Evolutionary conservation across 2,113 vertebrate genomes (phyloP), one percentile per base, ranked within the genome.

Genomic region (Anthoscopus minutus): DNA sequence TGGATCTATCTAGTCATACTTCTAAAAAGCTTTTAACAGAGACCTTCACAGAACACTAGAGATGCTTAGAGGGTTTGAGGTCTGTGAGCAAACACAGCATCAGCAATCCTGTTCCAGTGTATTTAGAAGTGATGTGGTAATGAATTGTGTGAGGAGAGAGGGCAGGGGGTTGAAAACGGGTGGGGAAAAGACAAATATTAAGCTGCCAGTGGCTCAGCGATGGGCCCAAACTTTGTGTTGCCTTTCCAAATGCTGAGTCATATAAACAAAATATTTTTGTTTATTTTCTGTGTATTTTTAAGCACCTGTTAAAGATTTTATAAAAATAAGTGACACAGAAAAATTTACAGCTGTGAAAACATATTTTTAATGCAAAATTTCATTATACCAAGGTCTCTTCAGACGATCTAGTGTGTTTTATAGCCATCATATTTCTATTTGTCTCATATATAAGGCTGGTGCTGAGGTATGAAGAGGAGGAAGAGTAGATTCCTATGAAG

Each of bases 21-120:
- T 89, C 65, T 15, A 74, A 86, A 93, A 92, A 73, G 19, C 53
- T 86, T 96, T 91, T 90, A 86, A 78, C 48, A 50, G 31, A 91
- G 54, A 56, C 37, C 22, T 89, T 82, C 60, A 60, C 42, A 78
- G 81, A 88, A 56, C 38, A 70, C 51, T 40, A 51, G 54, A 89
- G 17, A 88, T 70, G 64, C 71, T 80, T 64, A 56, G 42, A 62
- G 64, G 57, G 14, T 47, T 50, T 48, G 74, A 91, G 74, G 33
- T 81, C 79, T 90, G 51, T 74, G 69, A 90, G 44, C 42, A 94
- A 93, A 88, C 35, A 86, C 13, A 92, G 62, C 58, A 88, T n/a
- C 42, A 56, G 56, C 56, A 66, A 31, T 47, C 51, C 67, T 2
- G 0, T 86, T 92, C n/a, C 74, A 89, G 30, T 3, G 10, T 60